phyloP scores from a whole-genome alignment of 2,113 vertebrate species.

The Pedetes capensis region DNA sequence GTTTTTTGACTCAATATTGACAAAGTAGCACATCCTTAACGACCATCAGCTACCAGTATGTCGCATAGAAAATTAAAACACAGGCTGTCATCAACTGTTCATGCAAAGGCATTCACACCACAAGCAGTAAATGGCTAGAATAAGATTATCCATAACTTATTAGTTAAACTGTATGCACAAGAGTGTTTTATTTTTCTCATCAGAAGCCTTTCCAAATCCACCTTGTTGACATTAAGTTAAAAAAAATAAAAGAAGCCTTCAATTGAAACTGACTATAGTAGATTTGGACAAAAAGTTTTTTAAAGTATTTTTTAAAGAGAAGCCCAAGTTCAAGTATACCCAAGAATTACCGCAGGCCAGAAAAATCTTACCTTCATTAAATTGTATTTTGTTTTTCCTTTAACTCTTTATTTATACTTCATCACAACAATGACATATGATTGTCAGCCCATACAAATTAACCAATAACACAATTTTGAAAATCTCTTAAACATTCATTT shows the following conservation, averaged over 20 bases:
- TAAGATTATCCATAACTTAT: slow-evolving; percentile 77
- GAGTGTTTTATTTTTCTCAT: slow-evolving; percentile 38
- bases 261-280: background rate
- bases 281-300: slow-evolving; percentile 34
- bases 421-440: background rate
- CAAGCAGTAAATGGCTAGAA: slow-evolving; percentile 71
- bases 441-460: background rate
- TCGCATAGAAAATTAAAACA: slow-evolving; percentile 81
- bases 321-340: background rate
- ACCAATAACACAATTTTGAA: background rate
- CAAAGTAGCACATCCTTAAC: slow-evolving; percentile 73
- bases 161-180: slow-evolving; percentile 63
- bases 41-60: slow-evolving; percentile 75
- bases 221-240: slow-evolving; percentile 45
- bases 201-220: slow-evolving; percentile 59
- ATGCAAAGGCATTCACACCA: slow-evolving; percentile 66
- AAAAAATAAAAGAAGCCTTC: background rate
- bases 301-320: background rate
- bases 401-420: background rate
- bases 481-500: slow-evolving; percentile 57
- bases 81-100: slow-evolving; percentile 61
- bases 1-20: slow-evolving; percentile 84
- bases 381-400: background rate
- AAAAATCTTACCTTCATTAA: background rate
- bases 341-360: background rate